A percentile compares a stretch with the other conserved stretches of the same genome.
These are phyloP conservation scores for Orchesella cincta DNA, from an alignment of 1,140 invertebrate species.

Conservation along the genomic window DNA sequence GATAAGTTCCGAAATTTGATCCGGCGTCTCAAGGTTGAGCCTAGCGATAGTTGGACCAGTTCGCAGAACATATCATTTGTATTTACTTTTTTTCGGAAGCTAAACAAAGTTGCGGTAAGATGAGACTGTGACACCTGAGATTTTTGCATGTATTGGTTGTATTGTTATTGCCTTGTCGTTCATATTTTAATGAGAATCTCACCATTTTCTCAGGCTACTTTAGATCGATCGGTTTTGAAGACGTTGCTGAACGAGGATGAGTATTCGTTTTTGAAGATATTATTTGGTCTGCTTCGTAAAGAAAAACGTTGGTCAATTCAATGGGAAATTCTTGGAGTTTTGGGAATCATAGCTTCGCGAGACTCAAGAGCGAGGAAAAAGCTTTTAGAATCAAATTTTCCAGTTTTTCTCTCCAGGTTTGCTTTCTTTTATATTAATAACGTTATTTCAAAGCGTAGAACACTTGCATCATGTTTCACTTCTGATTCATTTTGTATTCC, in stretches of 20 bases:
- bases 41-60: background rate
- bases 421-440: too few species aligned
- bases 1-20: background rate
- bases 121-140: too few species aligned
- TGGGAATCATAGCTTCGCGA: background rate
- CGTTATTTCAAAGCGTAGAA: background rate
- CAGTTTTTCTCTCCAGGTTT: background rate
- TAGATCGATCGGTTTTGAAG: background rate
- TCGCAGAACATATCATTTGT: background rate
- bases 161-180: too few species aligned
- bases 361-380: background rate
- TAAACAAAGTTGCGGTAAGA: conserved; percentile 11
- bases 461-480: background rate
- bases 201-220: background rate
- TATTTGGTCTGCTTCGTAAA: background rate
- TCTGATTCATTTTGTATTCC: background rate
- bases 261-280: background rate
- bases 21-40: background rate
- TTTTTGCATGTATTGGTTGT: too few species aligned
- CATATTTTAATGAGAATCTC: too few species aligned
- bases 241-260: background rate
- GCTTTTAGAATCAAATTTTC: background rate
- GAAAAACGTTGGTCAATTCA: conserved; percentile 11
- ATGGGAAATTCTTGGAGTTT: background rate
- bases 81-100: conserved; percentile 8